Evolutionary conservation across 37 sponge, comb jelly and placozoan species (phyloP).

Genomic region (Beroe forskalii): DNA sequence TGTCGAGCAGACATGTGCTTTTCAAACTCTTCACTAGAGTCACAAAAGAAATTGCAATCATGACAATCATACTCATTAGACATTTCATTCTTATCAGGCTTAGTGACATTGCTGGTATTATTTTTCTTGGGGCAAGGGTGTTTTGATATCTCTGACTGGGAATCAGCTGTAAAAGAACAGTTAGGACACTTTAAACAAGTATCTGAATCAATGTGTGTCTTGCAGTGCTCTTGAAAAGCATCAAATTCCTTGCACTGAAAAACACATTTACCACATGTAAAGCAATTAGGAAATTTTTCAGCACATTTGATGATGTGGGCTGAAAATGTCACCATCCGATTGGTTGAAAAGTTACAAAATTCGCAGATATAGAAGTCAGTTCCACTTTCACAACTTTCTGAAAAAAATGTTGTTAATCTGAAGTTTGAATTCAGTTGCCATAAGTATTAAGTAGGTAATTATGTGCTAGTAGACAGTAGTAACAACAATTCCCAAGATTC

Average conservation of each 20-base stretch:
- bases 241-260: constrained; percentile 10
- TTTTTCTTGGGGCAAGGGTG: neutral
- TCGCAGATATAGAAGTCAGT: constrained; percentile 26
- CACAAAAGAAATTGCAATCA: constrained; percentile 41
- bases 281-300: constrained; percentile 4
- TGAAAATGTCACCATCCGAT: constrained; percentile 26
- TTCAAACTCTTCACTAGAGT: constrained; percentile 40
- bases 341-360: constrained; percentile 47
- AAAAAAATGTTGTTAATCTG: too few relatives aligned
- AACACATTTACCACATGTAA: constrained; percentile 13
- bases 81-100: neutral
- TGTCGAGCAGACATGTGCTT: constrained; percentile 49
- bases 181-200: neutral
- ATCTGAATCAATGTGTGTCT: neutral
- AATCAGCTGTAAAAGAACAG: neutral
- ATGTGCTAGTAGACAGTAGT: too few relatives aligned
- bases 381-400: neutral
- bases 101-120: neutral
- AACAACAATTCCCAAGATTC: too few relatives aligned
- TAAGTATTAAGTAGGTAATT: too few relatives aligned
- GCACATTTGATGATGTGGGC: constrained; percentile 32
- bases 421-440: too few relatives aligned
- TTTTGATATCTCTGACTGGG: neutral
- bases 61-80: constrained; percentile 22
- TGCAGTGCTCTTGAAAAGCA: constrained; percentile 40